These are phyloP conservation scores for Hypomesus transpacificus DNA, from an alignment of 2,113 vertebrate species.

Conservation along the genomic window DNA sequence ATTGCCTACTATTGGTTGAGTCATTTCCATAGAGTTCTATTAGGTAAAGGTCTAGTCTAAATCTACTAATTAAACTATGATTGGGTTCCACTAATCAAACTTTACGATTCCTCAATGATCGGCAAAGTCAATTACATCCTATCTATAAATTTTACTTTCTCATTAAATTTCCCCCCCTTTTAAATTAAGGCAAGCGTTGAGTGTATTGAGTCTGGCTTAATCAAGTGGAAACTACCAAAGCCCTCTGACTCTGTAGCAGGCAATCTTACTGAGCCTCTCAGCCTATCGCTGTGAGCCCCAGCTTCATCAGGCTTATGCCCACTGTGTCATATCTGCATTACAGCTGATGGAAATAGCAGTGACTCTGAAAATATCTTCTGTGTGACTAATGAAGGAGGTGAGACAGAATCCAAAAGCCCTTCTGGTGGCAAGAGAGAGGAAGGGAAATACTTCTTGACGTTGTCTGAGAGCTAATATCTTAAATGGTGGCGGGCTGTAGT, in stretches of 20 bases:
- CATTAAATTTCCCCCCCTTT: constrained; percentile 66
- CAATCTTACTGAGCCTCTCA: constrained; percentile 64
- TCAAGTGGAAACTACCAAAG: constrained; percentile 75
- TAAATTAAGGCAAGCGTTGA: constrained; percentile 67
- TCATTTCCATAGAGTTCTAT: constrained; percentile 23
- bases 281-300: constrained; percentile 56
- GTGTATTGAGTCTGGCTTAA: constrained; percentile 65
- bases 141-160: constrained; percentile 75
- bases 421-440: constrained; percentile 13
- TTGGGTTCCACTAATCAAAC: constrained; percentile 72
- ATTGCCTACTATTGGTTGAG: constrained; percentile 38
- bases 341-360: constrained; percentile 47
- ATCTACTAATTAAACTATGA: constrained; percentile 71
- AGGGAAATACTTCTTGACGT: constrained; percentile 28
- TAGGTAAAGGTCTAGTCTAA: constrained; percentile 49
- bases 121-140: constrained; percentile 72
- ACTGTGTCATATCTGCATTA: constrained; percentile 66
- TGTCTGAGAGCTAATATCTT: constrained; percentile 46
- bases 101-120: constrained; percentile 68
- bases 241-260: constrained; percentile 63
- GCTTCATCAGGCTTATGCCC: constrained; percentile 69
- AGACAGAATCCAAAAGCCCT: constrained; percentile 32
- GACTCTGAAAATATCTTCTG: constrained; percentile 37
- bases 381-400: constrained; percentile 64
- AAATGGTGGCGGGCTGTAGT: constrained; percentile 42